Evolutionary conservation across 2,113 vertebrate genomes (phyloP), one percentile per base, ranked within the genome.

Genomic region (Thymallus thymallus): DNA sequence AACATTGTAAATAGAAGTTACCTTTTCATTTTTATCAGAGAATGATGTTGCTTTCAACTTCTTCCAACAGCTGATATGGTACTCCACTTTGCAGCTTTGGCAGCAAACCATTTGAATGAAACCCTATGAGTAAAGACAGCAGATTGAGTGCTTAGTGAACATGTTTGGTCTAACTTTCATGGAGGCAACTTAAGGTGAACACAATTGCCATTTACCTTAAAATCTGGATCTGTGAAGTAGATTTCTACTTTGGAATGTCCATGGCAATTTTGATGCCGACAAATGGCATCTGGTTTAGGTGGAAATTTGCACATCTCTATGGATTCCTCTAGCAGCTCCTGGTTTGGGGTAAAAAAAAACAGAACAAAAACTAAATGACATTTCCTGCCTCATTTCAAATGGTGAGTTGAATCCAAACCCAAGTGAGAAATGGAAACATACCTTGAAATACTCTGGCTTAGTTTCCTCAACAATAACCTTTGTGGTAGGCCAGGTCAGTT

Each of bases 21-120:
- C 97, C 94, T 97, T 99, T 87, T 99, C 96, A 72, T 88, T 96
- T 90, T 94, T 98, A 86, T 99, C 96, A 79, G 82, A 90, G 75
- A 92, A 95, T 3, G 29, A 83, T 0, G 85, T 26, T 1, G 92
- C 80, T 90, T 98, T 99, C 65, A 97, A 73, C 67, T 91, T 95
- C 77, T 98, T 99, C 98, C 97, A 99, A 82, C 98, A 99, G 84
- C 77, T 91, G 20, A 94, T 92, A 79, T 99, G 98, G 85, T 95
- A 98, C 66, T 98, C 96, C 69, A 99, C 88, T 18, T 83, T 91
- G 84, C 98, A 99, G 10, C 80, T 91, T 69, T 96, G 92, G 82
- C 94, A 95, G 89, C 98, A 99, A 79, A 82, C 84, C 72, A 96
- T 76, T 24, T 92, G 91, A 87, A 99, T 95, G 88, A 96, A 99